phyloP scores from a whole-genome alignment of 2,113 vertebrate genomes.

The Lucifuga dentata region DNA sequence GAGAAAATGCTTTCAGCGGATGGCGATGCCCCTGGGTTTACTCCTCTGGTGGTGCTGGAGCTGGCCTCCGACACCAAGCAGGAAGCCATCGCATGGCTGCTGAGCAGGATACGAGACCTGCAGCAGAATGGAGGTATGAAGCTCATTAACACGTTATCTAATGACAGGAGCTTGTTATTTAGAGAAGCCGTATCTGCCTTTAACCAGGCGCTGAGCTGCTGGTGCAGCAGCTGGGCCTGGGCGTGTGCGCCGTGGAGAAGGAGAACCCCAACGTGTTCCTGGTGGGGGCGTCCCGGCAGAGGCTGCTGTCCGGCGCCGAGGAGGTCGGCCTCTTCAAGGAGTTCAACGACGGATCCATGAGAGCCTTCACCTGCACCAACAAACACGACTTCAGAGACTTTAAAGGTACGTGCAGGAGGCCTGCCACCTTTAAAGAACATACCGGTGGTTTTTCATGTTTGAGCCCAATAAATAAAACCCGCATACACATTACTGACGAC shows the following conservation, averaged over 20 bases:
- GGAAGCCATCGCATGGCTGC: constrained; percentile 90
- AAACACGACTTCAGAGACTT: constrained; percentile 90
- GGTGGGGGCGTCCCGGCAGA: constrained; percentile 86
- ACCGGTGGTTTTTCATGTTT: too few relatives aligned
- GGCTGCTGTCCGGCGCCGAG: constrained; percentile 91
- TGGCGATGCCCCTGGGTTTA: constrained; percentile 80
- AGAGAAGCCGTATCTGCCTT: too few relatives aligned
- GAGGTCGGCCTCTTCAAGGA: constrained; percentile 92
- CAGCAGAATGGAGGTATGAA: constrained; percentile 89
- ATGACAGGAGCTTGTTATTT: too few relatives aligned
- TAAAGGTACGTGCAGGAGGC: constrained; percentile 79
- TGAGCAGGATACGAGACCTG: constrained; percentile 85
- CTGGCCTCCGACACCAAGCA: constrained; percentile 85
- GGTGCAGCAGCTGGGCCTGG: constrained; percentile 83
- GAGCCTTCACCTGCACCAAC: constrained; percentile 88
- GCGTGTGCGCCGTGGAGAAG: constrained; percentile 70
- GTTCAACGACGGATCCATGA: constrained; percentile 91
- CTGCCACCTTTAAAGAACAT: too few relatives aligned
- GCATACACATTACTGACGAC: too few relatives aligned
- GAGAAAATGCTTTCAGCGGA: constrained; percentile 80
- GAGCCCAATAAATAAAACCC: too few relatives aligned
- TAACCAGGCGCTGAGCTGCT: constrained; percentile 89
- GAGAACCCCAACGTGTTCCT: constrained; percentile 87
- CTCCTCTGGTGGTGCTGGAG: constrained; percentile 90
- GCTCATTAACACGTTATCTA: accelerated